Conservation (phyloP, 2,113 vertebrate species). For the Australoheros scitulus region DNA sequence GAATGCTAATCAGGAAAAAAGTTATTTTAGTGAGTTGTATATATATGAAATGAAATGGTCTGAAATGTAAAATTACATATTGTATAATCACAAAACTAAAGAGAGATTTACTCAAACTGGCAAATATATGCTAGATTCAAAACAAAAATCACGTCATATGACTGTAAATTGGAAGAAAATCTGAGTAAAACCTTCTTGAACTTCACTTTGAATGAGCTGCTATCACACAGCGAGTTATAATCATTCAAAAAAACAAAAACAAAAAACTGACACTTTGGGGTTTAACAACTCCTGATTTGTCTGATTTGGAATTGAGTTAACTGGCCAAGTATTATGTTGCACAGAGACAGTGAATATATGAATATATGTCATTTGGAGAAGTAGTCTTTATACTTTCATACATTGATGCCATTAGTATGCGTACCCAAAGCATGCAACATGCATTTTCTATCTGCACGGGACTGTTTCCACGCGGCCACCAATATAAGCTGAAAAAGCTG, state of each 20-base stretch:
- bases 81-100: not conserved
- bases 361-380: slow-evolving; percentile 14
- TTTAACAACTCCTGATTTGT: not conserved
- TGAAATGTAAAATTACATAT: not conserved
- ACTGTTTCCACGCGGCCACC: slow-evolving; percentile 23
- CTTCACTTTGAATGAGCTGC: not conserved
- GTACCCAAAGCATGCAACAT: slow-evolving; percentile 24
- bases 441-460: slow-evolving; percentile 34
- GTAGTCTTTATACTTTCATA: slow-evolving; percentile 19
- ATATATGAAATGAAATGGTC: not conserved
- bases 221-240: not conserved
- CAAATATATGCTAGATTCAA: not conserved
- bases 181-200: not conserved
- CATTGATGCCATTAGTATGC: not conserved
- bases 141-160: not conserved
- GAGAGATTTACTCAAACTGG: not conserved
- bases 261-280: too few relatives aligned
- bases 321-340: not conserved
- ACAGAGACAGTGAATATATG: not conserved
- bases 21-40: not conserved
- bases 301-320: not conserved
- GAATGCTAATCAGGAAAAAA: slow-evolving; percentile 35
- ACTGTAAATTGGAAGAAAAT: not conserved
- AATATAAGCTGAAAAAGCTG: slow-evolving; percentile 32
- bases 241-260: not conserved